These are phyloP conservation scores for Spermophilus dauricus DNA, from an alignment of 2,113 vertebrate species.

Conservation along the genomic window DNA sequence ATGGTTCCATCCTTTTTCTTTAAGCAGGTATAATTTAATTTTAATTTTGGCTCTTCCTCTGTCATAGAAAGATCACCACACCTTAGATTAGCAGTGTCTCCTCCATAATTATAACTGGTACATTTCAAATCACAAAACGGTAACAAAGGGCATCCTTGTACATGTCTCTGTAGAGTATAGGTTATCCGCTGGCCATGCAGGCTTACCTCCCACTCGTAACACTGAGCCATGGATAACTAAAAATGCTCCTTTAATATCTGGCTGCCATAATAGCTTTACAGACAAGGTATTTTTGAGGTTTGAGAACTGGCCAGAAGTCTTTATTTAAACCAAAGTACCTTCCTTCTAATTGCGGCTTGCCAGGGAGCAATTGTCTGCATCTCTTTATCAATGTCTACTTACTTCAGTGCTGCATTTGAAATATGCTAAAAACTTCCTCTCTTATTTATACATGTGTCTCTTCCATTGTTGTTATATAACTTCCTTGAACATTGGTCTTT, in stretches of 20 bases:
- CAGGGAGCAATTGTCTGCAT: not conserved
- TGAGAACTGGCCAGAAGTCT: conserved; percentile 62
- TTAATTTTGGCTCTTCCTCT: conserved; percentile 70
- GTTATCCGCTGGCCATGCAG: not conserved
- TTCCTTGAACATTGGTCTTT: not conserved
- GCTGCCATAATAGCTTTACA: conserved; percentile 36
- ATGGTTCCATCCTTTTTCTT: conserved; percentile 58
- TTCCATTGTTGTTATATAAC: not conserved
- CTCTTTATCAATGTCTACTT: not conserved
- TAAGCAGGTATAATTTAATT: conserved; percentile 79
- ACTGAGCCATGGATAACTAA: not conserved
- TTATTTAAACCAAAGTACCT: conserved; percentile 9
- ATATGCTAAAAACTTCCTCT: not conserved
- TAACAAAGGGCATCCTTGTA: conserved; percentile 69
- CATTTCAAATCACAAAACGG: conserved; percentile 58
- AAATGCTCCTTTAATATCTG: conserved; percentile 56
- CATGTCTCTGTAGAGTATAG: conserved; percentile 47
- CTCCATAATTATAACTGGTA: conserved; percentile 68
- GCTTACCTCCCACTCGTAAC: conserved; percentile 6
- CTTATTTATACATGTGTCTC: not conserved
- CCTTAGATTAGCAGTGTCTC: conserved; percentile 30
- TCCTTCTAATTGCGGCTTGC: conserved; percentile 40
- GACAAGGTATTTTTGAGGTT: conserved; percentile 50
- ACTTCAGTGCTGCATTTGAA: not conserved
- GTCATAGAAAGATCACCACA: conserved; percentile 65